Conservation (phyloP, 1,140 invertebrate genomes). For the Platorchestia sp. region DNA sequence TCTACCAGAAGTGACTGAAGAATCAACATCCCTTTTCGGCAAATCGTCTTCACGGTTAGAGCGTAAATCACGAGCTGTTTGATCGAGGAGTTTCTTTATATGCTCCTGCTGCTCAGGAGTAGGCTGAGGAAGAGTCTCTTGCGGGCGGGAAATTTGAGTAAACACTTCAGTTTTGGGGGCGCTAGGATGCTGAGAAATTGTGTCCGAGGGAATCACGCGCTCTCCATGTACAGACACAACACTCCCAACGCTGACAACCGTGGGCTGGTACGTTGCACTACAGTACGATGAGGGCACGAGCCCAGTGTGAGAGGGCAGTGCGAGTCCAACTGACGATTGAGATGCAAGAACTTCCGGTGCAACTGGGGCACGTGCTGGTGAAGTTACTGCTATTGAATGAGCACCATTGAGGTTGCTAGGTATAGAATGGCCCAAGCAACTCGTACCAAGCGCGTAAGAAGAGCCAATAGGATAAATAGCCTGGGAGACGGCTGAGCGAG, state of each 20-base stretch:
- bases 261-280: not conserved
- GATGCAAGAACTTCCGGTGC: not conserved
- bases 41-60: not conserved
- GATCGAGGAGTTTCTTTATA: conserved; percentile 18
- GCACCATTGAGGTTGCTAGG: not conserved
- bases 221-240: not conserved
- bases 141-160: not conserved
- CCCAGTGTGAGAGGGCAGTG: not conserved
- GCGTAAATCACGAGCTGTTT: not conserved
- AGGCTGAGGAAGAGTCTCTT: not conserved
- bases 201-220: not conserved
- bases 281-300: not conserved
- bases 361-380: not conserved
- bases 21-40: not conserved
- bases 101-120: conserved; percentile 32
- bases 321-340: not conserved
- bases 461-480: not conserved
- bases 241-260: not conserved
- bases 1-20: not conserved
- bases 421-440: not conserved
- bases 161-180: not conserved
- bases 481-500: not conserved
- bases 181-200: not conserved
- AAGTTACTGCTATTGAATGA: not conserved
- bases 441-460: not conserved